Evolutionary conservation across 2,113 vertebrate species (phyloP), one percentile per base, ranked within the genome.

Genomic region (Pongo abelii): DNA sequence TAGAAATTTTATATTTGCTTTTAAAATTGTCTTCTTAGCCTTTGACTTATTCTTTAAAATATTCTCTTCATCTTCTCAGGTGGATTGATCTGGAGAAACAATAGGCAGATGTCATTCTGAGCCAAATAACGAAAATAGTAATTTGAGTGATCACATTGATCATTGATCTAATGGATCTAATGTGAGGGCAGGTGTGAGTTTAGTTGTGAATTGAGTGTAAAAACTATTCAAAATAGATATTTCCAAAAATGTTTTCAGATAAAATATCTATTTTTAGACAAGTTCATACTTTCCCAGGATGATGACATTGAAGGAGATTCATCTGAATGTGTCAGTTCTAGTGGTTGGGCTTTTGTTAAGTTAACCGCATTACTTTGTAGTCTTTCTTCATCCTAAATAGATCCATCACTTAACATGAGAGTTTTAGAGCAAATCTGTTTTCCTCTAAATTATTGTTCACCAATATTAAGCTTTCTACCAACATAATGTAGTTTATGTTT

Each of bases 401-500:
- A 72, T 4, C 18, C 48, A 84, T 70, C 32, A 89, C 40, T 86
- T 90, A 87, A n/a, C 35, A 74, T 30, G n/a, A 79, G 20, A 93
- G 48, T 84, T 85, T 72, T 59, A 89, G 93, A 96, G n/a, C 69
- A 95, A 95, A 89, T 48, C 32, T 85, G 14, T 83, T 30, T 79
- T 92, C 93, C 75, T 92, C 78, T 79, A 38, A 97, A 89, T 97
- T 69, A 87, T 23, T 72, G 18, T 57, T 97, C 40, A 84, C 43
- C 48, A 46, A 38, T 57, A 70, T 30, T 95, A 94, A 97, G 12
- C 32, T 67, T 92, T 94, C 75, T 84, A 81, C 9, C 46, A 87
- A 64, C 0, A 38, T 32, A 88, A 5, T 70, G 11, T 52, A 50
- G 14, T 59, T 69, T 48, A 55, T 95, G 69, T 85, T 94, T 91